Conservation (phyloP, 1,140 invertebrate genomes). For the Solenopsis invicta region DNA sequence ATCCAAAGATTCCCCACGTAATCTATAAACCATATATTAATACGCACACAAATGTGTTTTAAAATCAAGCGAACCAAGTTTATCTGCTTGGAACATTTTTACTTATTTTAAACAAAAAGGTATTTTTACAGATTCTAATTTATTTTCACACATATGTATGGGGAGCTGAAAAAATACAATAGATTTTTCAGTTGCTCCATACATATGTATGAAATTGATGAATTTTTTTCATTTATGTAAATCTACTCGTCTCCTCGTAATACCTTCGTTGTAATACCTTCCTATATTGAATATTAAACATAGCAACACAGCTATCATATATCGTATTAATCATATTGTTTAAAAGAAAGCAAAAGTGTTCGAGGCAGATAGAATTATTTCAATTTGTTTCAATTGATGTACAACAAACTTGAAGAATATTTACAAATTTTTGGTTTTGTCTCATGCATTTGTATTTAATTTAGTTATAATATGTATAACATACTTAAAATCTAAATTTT, state of each 20-base stretch:
- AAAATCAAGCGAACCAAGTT: neutral
- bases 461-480: slow-evolving; percentile 54
- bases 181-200: too few relatives aligned
- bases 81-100: slow-evolving; percentile 4
- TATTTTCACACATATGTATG: neutral
- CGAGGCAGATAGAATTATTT: neutral
- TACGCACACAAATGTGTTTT: neutral
- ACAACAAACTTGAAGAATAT: slow-evolving; percentile 4
- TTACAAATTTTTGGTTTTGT: slow-evolving; percentile 8
- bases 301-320: neutral
- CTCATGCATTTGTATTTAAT: slow-evolving; percentile 13
- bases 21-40: slow-evolving; percentile 83
- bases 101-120: slow-evolving; percentile 29
- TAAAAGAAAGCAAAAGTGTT: neutral
- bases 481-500: slow-evolving; percentile 87
- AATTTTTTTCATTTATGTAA: neutral
- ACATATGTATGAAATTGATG: too few relatives aligned
- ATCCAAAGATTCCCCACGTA: slow-evolving; percentile 89
- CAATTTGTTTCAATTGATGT: neutral
- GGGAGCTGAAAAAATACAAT: neutral
- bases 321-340: neutral
- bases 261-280: neutral
- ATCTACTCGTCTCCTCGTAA: neutral
- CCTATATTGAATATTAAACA: neutral
- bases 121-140: slow-evolving; percentile 19